Evolutionary conservation across 2,888 invertebrate species (phyloP), one percentile per base, ranked within the genome.

Genomic region (Adineta ricciae): DNA sequence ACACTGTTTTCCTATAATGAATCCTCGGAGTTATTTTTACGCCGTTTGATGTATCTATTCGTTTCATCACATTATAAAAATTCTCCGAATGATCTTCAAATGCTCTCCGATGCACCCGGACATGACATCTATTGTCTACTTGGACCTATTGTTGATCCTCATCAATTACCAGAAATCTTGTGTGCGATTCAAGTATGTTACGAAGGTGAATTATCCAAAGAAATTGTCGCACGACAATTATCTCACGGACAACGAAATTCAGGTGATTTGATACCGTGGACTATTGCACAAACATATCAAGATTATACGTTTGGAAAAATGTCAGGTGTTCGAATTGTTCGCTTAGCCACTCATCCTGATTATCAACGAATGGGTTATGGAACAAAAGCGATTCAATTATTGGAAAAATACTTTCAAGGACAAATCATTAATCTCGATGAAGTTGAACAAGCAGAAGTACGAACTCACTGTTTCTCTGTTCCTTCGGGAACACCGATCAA

Each of bases 21-120:
- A 89, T 96, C 96, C 14, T 91, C 92, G 0, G 92, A 92, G 87
- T 93, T 94, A 4, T 98, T 99, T 90, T 92, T 99, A 19, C 96
- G 97, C 88, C 92, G 95, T 86, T 90, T 99, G 19, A 95, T 99
- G 87, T 93, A 96, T 24, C 93, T 99, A 78, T 97, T 96, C 90
- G 98, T 98, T 0, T 94, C 99, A 0, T 97, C 98, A 11, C 99
- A 99, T 92, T 99, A 99, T 90, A 99, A 98, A 94, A 99, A 99
- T 92, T 95, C 95, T 86, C 99, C 99, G 0, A 97, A 99, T 91
- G 99, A 99, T 92, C 92, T 99, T 73, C 98, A 99, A 92, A 94
- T 99, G 93, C 93, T 99, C 92, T 96, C 97, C 24, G 99, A 99
- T 91, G 98, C 99, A 27, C 98, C 99, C 0, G 97, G 97, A 1